Evolutionary conservation across 1,140 invertebrate genomes (phyloP), one percentile per base, ranked within the genome.

Genomic region (Cotesia chilonis): DNA sequence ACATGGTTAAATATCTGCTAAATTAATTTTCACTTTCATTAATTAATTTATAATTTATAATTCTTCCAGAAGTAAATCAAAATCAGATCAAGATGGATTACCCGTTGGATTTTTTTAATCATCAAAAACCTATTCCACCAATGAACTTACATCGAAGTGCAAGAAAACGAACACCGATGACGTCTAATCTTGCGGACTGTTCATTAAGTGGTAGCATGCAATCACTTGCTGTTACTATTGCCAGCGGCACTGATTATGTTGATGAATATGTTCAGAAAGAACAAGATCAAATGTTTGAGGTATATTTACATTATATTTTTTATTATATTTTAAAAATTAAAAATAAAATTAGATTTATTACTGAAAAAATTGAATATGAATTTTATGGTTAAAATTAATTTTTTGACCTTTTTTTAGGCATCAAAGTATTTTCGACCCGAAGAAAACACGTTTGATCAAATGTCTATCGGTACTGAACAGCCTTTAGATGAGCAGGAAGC

Each of bases 241-340:
- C n/a, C 4, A 28, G 4, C 17, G 81, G 79, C 12, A 82, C 71
- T 1, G 76, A 81, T 28, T 86, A 86, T 73, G 74, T 67, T 14
- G 64, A 79, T 52, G 51, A 83, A 59, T 85, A 82, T 60, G 55
- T 82, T 0, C 52, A 81, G 65, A 75, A 81, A 72, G 83, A 83
- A 51, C 80, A 85, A 55, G 20, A 73, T 52, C 71, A 73, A 38
- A 69, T 84, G 14, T 52, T 83, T 5, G 51, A 80, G 75, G 84
- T 71, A 57, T n/a, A 36, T 74, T 14, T 55, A 72, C 61, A 63
- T 36, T 28, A 3, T 28, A 28, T 28, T 28, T 66, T 69, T 68
- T 35, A 71, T 71, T 41, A 7, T 70, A 37, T 75, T 36, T 63
- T 64, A 47, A 47, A 47, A 47, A 47, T 47, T 9, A 28, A 28